Percentiles rank a stretch among this genome's conserved stretches.
phyloP scores from a whole-genome alignment of 1,140 invertebrate genomes.

The Uloborus diversus region DNA sequence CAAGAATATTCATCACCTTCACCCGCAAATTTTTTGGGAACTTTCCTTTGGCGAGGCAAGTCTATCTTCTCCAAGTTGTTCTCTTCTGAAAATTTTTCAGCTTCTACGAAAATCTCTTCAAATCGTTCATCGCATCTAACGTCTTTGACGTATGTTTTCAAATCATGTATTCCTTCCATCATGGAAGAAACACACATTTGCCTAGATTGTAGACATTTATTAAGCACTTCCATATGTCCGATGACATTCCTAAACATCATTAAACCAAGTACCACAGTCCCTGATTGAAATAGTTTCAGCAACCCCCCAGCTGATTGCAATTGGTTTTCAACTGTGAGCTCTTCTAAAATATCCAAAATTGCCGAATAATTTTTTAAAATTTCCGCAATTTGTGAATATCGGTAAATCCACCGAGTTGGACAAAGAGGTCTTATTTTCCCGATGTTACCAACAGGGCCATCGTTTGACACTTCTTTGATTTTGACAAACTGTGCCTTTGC shows the following conservation, averaged over 20 bases:
- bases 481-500: background rate
- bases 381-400: background rate
- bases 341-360: background rate
- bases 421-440: background rate
- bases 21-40: background rate
- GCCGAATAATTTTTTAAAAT: background rate
- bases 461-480: background rate
- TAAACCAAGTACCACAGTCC: background rate
- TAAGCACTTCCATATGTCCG: background rate
- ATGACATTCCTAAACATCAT: background rate
- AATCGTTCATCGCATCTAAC: background rate
- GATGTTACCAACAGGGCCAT: background rate
- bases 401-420: background rate
- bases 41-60: background rate
- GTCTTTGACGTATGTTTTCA: background rate
- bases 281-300: background rate
- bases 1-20: background rate
- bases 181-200: background rate
- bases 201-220: background rate
- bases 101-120: background rate
- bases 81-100: background rate
- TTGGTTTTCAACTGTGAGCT: background rate
- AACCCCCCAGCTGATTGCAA: background rate
- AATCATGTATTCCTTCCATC: background rate
- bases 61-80: no score